Base-by-base conservation (phyloP, 2,888 invertebrate genomes). In the Doris montereyensis region DNA sequence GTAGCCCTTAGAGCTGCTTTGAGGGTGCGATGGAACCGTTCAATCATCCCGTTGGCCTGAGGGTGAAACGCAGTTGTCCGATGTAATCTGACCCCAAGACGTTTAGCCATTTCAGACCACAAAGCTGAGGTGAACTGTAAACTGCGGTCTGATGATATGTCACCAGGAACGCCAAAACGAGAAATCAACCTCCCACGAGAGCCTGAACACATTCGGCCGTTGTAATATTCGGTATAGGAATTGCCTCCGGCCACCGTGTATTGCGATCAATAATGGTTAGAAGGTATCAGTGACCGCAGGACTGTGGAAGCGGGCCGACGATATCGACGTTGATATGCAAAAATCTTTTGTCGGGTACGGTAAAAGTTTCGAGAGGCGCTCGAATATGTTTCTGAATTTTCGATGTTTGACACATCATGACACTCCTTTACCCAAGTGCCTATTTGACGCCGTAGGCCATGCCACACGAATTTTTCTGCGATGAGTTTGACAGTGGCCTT, bases 401-500 rank as follows among this genome's bases (percentile, higher is more conserved):
- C 34, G 70, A 70, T 32, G 32, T 2, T 74, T 58, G 74, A 26
- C 74, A 74, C 2, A n/a, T 74, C 8, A 21, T 58, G 58, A 58
- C 74, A 74, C 30, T 74, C 74, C 35, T 60, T 60, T 8, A 60
- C 32, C 74, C 74, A 58, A 1, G 1, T 57, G n/a, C 60, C 17
- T 28, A 74, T 28, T 30, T 58, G 58, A 2, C 30, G 3, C n/a
- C 60, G 57, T 26, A 73, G 52, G 21, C 58, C 74, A 30, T 74
- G 58, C 74, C 74, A 57, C 32, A 58, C 30, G 58, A 60, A 74
- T 74, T 74, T 74, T 2, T 74, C 28, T 10, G 58, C 32, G 30
- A 74, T 58, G 1, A 74, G 58, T n/a, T 58, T 74, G 60, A 57
- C 74, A 21, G 74, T 74, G 74, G 74, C 57, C 30, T 74, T 60